A percentile compares a stretch with the other conserved stretches of the same genome.
Conservation (phyloP, 1,140 invertebrate genomes). For the Zaprionus inermis region DNA sequence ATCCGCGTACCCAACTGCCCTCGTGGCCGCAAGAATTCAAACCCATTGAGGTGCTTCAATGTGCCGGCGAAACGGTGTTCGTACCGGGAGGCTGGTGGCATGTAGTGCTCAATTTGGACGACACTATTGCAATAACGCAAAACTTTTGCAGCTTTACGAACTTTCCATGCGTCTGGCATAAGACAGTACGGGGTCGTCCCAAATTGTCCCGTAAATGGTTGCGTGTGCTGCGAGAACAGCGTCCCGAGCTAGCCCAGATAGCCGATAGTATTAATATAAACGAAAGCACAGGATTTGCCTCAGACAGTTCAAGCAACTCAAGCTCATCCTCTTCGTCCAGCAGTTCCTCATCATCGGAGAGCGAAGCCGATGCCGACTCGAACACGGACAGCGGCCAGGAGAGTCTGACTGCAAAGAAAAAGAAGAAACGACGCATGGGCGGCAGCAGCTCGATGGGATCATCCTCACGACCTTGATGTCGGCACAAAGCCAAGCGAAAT, state of each 20-base stretch:
- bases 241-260: constrained; percentile 92
- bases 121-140: constrained; percentile 98
- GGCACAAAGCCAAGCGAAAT: constrained; percentile 58
- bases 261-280: constrained; percentile 95
- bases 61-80: constrained; percentile 98
- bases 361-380: constrained; percentile 83
- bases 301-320: constrained; percentile 96
- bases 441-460: constrained; percentile 44
- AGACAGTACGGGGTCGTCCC: constrained; percentile 97
- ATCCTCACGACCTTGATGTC: constrained; percentile 62
- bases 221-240: constrained; percentile 88
- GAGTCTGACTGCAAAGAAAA: constrained; percentile 93
- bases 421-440: constrained; percentile 89
- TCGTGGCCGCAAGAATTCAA: constrained; percentile 96
- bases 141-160: constrained; percentile 98
- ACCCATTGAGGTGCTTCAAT: constrained; percentile 98
- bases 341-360: constrained; percentile 88
- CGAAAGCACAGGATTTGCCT: constrained; percentile 95
- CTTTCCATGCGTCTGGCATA: constrained; percentile 99
- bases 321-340: constrained; percentile 91
- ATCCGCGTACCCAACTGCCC: constrained; percentile 95
- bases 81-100: constrained; percentile 99
- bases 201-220: constrained; percentile 96
- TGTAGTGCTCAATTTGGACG: constrained; percentile 98
- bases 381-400: constrained; percentile 92